phyloP scores from a whole-genome alignment of 2,113 vertebrate species.

The Solea solea region DNA sequence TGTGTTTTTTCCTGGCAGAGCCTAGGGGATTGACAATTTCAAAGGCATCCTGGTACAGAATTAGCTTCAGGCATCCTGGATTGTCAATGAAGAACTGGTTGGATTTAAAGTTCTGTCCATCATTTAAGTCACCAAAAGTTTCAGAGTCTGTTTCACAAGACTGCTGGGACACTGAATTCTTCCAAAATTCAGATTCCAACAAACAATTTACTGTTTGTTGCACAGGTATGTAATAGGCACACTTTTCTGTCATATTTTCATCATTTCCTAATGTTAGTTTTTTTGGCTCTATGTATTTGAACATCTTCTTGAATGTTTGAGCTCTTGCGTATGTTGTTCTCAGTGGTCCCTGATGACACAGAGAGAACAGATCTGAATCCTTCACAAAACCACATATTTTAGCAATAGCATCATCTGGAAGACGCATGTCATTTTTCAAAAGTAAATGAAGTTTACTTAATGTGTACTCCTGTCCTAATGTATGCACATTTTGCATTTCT shows the following conservation, averaged over 20 bases:
- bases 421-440: constrained; percentile 31
- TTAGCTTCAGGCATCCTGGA: too few species aligned
- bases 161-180: neutral
- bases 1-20: too few species aligned
- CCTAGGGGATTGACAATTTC: too few species aligned
- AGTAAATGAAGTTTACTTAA: constrained; percentile 41
- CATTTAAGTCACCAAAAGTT: neutral
- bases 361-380: constrained; percentile 45
- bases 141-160: too few species aligned
- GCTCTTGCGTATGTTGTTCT: constrained; percentile 40
- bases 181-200: constrained; percentile 33
- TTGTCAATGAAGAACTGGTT: too few species aligned
- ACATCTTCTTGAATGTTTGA: constrained; percentile 26
- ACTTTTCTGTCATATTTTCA: constrained; percentile 52
- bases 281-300: constrained; percentile 16
- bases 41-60: too few species aligned
- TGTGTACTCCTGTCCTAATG: constrained; percentile 48
- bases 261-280: constrained; percentile 28
- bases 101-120: neutral
- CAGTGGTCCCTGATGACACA: constrained; percentile 4
- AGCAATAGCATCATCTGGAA: constrained; percentile 36
- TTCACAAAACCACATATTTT: constrained; percentile 42
- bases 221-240: constrained; percentile 34
- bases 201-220: constrained; percentile 2
- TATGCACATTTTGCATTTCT: constrained; percentile 52